These are phyloP conservation scores for Tipula helvola DNA, from an alignment of 2,888 invertebrate genomes.

Conservation along the genomic window DNA sequence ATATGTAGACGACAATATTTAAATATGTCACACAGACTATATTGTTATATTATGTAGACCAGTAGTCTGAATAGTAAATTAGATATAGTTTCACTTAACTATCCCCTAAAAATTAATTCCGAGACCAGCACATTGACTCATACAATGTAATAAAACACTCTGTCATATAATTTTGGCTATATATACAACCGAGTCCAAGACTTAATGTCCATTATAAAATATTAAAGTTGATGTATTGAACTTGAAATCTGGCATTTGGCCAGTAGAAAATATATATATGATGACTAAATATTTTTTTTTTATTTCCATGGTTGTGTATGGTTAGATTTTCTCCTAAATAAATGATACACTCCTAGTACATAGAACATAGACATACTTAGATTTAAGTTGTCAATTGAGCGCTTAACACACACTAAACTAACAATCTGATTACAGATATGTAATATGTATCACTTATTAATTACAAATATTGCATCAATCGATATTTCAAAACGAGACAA, in stretches of 20 bases:
- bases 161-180: neutral
- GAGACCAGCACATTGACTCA: neutral
- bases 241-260: neutral
- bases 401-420: neutral
- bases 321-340: neutral
- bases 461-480: neutral
- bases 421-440: neutral
- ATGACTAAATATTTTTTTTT: neutral
- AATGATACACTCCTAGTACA: neutral
- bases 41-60: neutral
- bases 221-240: neutral
- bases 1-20: neutral
- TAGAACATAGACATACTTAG: neutral
- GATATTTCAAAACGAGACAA: neutral
- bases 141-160: neutral
- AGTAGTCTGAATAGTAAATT: neutral
- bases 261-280: neutral
- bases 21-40: neutral
- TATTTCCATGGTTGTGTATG: neutral
- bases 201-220: neutral
- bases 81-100: neutral
- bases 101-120: neutral
- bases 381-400: neutral
- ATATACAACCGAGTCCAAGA: neutral
- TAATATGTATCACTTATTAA: neutral